Conservation (phyloP, 2,797 vertebrate species). For the Amphiprion clarkii region DNA sequence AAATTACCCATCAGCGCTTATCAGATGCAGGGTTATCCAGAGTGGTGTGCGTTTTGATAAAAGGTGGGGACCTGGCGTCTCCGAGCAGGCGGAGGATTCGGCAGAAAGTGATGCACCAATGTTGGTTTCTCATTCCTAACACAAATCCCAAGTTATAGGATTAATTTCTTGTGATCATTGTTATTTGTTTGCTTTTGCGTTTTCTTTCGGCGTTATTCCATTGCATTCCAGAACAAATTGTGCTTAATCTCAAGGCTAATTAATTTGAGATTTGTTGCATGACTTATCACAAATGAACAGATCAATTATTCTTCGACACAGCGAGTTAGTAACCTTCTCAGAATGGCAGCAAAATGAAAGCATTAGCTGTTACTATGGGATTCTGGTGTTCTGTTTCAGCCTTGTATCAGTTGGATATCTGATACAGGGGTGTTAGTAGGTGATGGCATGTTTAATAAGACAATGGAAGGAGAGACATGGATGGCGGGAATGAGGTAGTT, state of each 20-base stretch:
- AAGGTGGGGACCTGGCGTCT: slow-evolving; percentile 26
- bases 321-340: neutral
- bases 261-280: slow-evolving; percentile 17
- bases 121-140: neutral
- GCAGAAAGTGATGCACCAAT: neutral
- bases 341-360: neutral
- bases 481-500: neutral
- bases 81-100: slow-evolving; percentile 13
- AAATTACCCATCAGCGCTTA: slow-evolving; percentile 71
- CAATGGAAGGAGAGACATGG: neutral
- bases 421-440: slow-evolving; percentile 8
- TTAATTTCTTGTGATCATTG: neutral
- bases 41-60: slow-evolving; percentile 35
- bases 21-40: slow-evolving; percentile 59
- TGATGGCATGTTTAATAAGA: slow-evolving; percentile 33
- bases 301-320: slow-evolving; percentile 20
- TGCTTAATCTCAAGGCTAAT: slow-evolving; percentile 25
- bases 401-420: neutral
- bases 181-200: neutral
- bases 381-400: slow-evolving; percentile 5
- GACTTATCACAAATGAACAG: slow-evolving; percentile 3
- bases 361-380: neutral
- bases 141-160: neutral
- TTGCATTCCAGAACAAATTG: slow-evolving; percentile 7
- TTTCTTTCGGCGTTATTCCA: slow-evolving; percentile 16